Evolutionary conservation across 2,113 vertebrate genomes (phyloP), one percentile per base, ranked within the genome.

Genomic region (Salvelinus fontinalis): DNA sequence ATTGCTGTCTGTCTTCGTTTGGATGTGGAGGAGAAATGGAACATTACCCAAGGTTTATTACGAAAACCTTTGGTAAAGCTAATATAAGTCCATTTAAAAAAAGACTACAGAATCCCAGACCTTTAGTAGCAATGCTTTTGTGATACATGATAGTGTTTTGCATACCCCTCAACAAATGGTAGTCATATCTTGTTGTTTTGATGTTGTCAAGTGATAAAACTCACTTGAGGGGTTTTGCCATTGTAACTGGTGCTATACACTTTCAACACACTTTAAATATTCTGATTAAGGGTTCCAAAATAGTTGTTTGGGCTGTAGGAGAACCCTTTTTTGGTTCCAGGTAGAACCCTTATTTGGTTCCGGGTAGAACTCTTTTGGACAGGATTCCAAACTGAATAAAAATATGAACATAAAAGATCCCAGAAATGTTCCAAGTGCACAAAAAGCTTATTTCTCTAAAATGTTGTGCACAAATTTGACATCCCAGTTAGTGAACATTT

Each of bases 161-260:
- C 7, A 62, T 9, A n/a, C 2, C 59, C n/a, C 59, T 62, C 59
- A n/a, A 7, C n/a, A 2, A 62, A 8, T 54, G 51, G 65, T 67
- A 2, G 12, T 29, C 66, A 68, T 68, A 39, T 68, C 31, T 68
- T 68, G 26, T 67, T 16, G 65, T 16, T 44, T 44, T 67, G 49
- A 67, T 75, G 74, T 68, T 2, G 60, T 74, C 4, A 49, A 49
- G 70, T 71, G 22, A 76, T 79, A 51, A 13, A 39, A 75, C 77
- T 83, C 68, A 48, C 20, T 18, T 65, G 18, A 62, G 18, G 31
- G 29, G 57, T 80, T 78, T 82, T 84, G 83, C 44, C 18, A 54
- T 12, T 77, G 82, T 75, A 72, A 82, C 73, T 76, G 87, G 89
- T 91, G 90, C 87, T 90, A 88, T 54, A 54, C 51, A 54, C 16